Evolutionary conservation across 1,140 invertebrate genomes (phyloP).

Genomic region (Lasaia peninsularis): DNA sequence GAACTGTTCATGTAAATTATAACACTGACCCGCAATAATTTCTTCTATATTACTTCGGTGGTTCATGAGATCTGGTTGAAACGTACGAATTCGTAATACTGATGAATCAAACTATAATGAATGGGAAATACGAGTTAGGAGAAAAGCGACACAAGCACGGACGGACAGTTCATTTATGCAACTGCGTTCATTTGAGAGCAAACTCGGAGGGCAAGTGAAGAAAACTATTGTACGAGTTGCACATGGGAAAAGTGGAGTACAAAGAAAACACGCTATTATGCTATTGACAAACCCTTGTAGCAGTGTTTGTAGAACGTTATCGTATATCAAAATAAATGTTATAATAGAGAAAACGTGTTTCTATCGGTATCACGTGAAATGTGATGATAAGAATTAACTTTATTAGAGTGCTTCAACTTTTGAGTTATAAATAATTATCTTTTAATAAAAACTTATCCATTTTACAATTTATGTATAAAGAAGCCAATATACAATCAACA

Average conservation of each 20-base stretch:
- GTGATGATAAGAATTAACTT: not conserved
- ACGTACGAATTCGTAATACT: too few species aligned
- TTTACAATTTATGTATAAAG: too few species aligned
- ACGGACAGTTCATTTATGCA: slow-evolving; percentile 42
- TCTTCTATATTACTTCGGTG: slow-evolving; percentile 38
- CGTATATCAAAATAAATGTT: not conserved
- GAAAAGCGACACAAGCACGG: slow-evolving; percentile 41
- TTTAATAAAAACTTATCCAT: too few species aligned
- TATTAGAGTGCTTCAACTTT: not conserved
- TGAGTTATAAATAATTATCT: too few species aligned
- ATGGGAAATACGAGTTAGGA: slow-evolving; percentile 18
- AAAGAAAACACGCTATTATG: slow-evolving; percentile 45
- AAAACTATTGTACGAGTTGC: slow-evolving; percentile 58
- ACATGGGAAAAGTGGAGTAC: slow-evolving; percentile 65
- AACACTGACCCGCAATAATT: slow-evolving; percentile 49
- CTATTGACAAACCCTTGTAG: slow-evolving; percentile 31
- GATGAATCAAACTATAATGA: too few species aligned
- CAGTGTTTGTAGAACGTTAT: not conserved
- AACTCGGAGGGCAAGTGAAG: slow-evolving; percentile 47
- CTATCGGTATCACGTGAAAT: not conserved
- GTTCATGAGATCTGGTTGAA: slow-evolving; percentile 57
- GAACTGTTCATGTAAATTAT: slow-evolving; percentile 7
- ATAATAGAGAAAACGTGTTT: slow-evolving; percentile 1
- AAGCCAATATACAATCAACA: too few species aligned
- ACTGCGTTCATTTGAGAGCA: slow-evolving; percentile 46